A percentile compares a stretch with the other conserved stretches of the same genome.
Evolutionary conservation across 2,888 invertebrate genomes (phyloP).

Genomic region (Caenorhabditis plicata): DNA sequence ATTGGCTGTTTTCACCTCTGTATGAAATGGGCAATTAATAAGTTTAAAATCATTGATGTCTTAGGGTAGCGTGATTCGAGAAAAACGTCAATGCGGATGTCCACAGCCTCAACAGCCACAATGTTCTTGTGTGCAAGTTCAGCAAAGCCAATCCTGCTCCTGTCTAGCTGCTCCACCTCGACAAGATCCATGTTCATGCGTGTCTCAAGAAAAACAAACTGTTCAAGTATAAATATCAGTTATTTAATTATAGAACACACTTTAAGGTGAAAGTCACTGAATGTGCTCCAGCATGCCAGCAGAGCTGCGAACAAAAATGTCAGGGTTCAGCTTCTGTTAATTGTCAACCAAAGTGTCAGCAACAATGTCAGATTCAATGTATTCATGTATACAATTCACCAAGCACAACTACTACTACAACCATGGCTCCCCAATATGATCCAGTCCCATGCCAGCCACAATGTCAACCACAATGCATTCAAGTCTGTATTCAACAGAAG

Average conservation of each 20-base stretch:
- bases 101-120: conserved; percentile 29
- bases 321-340: conserved; percentile 16
- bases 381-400: conserved; percentile 15
- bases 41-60: too few relatives aligned
- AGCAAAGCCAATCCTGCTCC: conserved; percentile 38
- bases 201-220: conserved; percentile 32
- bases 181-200: conserved; percentile 33
- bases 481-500: conserved; percentile 9
- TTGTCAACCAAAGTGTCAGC: conserved; percentile 38
- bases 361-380: conserved; percentile 33
- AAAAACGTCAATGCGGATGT: conserved; percentile 50
- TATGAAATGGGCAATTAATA: too few relatives aligned
- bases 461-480: conserved; percentile 28
- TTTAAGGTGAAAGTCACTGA: conserved; percentile 32
- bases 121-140: conserved; percentile 37
- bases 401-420: conserved; percentile 27
- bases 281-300: conserved; percentile 45
- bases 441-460: conserved; percentile 4
- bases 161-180: conserved; percentile 39
- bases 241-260: background rate
- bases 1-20: too few relatives aligned
- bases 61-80: conserved; percentile 44
- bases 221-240: conserved; percentile 15
- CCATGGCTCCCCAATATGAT: conserved; percentile 10
- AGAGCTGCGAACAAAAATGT: conserved; percentile 33